A percentile compares a stretch with the other conserved stretches of the same genome.
phyloP scores from a whole-genome alignment of 2,113 vertebrate genomes.

The Mus pahari region DNA sequence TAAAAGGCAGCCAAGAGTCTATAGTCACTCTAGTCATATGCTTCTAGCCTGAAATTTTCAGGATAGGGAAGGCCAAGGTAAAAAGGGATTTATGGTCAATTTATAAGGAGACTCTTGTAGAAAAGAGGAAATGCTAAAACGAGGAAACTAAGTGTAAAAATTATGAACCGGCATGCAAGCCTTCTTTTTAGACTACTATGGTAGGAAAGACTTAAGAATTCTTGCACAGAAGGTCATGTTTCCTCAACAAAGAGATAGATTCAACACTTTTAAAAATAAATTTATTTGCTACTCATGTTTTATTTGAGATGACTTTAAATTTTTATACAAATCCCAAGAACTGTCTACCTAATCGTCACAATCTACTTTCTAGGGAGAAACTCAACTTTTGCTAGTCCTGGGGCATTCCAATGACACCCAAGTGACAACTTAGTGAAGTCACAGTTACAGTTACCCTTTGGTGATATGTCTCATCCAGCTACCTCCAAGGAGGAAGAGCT shows the following conservation, averaged over 20 bases:
- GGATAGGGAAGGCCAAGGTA: not conserved
- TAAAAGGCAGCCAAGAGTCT: not conserved
- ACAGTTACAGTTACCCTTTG: not conserved
- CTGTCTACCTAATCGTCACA: not conserved
- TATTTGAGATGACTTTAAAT: constrained; percentile 13
- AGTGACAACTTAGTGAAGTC: not conserved
- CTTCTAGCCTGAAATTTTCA: not conserved
- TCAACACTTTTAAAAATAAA: not conserved
- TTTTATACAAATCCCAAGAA: not conserved
- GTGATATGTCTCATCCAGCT: fast-evolving
- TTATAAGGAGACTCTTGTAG: not conserved
- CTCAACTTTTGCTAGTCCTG: not conserved
- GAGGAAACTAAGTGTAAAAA: not conserved
- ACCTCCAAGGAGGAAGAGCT: not conserved
- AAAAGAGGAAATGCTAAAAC: not conserved
- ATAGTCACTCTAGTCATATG: not conserved
- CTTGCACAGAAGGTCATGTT: not conserved
- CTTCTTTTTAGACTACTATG: not conserved
- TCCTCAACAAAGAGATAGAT: not conserved
- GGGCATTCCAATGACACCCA: not conserved
- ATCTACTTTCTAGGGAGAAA: not conserved
- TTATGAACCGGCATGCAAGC: not conserved
- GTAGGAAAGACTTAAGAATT: not conserved
- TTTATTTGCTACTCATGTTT: constrained; percentile 9
- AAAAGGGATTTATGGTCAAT: not conserved